Evolutionary conservation across 1,140 invertebrate genomes (phyloP).

Genomic region (Zophobas morio): DNA sequence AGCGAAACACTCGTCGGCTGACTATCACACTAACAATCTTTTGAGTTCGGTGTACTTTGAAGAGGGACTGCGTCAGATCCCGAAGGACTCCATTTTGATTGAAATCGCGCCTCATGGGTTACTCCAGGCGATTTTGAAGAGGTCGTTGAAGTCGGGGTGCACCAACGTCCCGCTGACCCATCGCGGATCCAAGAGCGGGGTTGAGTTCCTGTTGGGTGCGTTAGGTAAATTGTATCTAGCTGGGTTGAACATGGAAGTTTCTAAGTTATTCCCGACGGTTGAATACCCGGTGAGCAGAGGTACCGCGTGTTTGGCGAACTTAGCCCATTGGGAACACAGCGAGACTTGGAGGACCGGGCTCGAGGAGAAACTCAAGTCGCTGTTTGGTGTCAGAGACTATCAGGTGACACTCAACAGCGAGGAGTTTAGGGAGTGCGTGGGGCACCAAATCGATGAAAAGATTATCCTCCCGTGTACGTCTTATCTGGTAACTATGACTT

Average conservation of each 20-base stretch:
- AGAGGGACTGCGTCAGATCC: slow-evolving; percentile 83
- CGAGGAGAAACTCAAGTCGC: slow-evolving; percentile 62
- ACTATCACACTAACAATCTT: slow-evolving; percentile 95
- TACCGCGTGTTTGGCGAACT: slow-evolving; percentile 82
- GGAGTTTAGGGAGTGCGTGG: slow-evolving; percentile 65
- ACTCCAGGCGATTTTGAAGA: slow-evolving; percentile 78
- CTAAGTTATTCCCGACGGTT: slow-evolving; percentile 75
- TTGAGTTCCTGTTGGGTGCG: slow-evolving; percentile 77
- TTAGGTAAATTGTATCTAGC: slow-evolving; percentile 76
- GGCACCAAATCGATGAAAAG: slow-evolving; percentile 62
- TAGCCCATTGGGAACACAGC: slow-evolving; percentile 93
- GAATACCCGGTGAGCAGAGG: slow-evolving; percentile 85
- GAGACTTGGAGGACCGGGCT: slow-evolving; percentile 75
- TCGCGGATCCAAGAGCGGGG: slow-evolving; percentile 80
- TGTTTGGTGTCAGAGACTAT: slow-evolving; percentile 61
- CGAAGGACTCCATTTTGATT: slow-evolving; percentile 83
- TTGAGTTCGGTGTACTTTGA: slow-evolving; percentile 89
- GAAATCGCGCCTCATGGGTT: slow-evolving; percentile 90
- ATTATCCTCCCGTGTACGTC: slow-evolving; percentile 61
- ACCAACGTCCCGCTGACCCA: slow-evolving; percentile 87
- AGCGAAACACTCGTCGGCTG: slow-evolving; percentile 83
- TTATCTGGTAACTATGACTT: slow-evolving; percentile 60
- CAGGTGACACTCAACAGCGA: slow-evolving; percentile 67
- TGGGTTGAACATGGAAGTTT: slow-evolving; percentile 65
- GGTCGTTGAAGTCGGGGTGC: slow-evolving; percentile 73